Evolutionary conservation across 2,888 invertebrate genomes (phyloP), one percentile per base, ranked within the genome.

Genomic region (Ametastegia equiseti): DNA sequence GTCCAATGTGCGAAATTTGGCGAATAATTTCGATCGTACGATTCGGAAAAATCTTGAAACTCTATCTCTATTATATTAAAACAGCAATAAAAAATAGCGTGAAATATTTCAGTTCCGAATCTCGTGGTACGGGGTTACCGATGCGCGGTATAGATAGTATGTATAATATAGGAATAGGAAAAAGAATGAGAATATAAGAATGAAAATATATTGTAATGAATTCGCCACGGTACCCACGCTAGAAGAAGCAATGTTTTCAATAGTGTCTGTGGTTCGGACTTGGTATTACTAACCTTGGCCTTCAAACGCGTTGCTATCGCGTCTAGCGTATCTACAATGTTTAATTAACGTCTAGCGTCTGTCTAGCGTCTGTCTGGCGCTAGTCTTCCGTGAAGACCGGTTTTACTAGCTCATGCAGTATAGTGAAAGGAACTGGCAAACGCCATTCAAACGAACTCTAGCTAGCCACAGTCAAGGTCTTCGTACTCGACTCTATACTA

Each of bases 351-450:
- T 78, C 78, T 78, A 78, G 63, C 27, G 19, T 60, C 15, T 78
- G 78, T 75, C 75, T 75, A 75, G 75, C 75, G 54, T 54, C 54
- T 75, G 75, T 78, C 78, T 78, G 78, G 78, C 42, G 45, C 42
- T 78, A 57, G 78, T 60, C 13, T 57, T 27, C 42, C 57, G 36
- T 36, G 19, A 19, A 60, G 30, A 78, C 78, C 78, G 78, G 78
- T 78, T 78, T 36, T 42, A n/a, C 78, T 27, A 27, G 65, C n/a
- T 67, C 60, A 19, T 13, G n/a, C 19, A 30, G 78, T 78, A 27
- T 30, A 30, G 78, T 78, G 78, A 78, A 78, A 78, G 78, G 78
- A 78, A 78, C 78, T 23, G 13, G 78, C 63, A 63, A 63, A 63
- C 78, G 60, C 42, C 60, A 45, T 78, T 75, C 54, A 75, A 75